Percentiles rank a stretch among this genome's conserved stretches.
phyloP scores from a whole-genome alignment of 2,113 vertebrate species.

The Baryphthengus martii region DNA sequence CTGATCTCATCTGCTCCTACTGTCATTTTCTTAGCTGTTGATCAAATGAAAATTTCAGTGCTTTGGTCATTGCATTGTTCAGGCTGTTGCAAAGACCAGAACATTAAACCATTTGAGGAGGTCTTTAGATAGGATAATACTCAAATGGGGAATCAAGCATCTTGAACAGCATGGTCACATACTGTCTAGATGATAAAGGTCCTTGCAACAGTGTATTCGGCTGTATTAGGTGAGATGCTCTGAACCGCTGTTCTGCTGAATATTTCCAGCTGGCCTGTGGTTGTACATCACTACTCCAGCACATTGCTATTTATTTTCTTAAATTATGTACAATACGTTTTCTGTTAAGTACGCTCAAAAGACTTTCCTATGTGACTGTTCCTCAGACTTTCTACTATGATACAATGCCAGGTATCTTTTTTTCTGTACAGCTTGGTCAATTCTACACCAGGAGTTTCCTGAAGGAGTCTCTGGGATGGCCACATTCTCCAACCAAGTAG shows the following conservation, averaged over 20 bases:
- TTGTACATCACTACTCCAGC: neutral
- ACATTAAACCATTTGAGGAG: neutral
- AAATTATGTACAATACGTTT: neutral
- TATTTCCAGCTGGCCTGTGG: neutral
- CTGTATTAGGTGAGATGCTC: neutral
- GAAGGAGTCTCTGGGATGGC: neutral
- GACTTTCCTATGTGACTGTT: neutral
- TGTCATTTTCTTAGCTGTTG: neutral
- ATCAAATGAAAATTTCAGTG: neutral
- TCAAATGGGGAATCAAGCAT: neutral
- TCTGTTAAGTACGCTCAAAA: neutral
- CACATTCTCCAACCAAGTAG: neutral
- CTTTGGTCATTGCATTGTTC: neutral
- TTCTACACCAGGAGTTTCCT: neutral
- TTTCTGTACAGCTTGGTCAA: neutral
- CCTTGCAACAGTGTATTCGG: neutral
- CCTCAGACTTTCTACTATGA: neutral
- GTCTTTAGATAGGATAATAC: neutral
- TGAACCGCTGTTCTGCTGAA: neutral
- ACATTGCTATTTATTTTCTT: neutral
- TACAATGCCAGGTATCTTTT: neutral
- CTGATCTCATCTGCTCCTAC: neutral
- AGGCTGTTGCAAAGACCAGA: neutral
- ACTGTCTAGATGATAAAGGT: neutral
- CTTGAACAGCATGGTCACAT: neutral